Evolutionary conservation across 2,797 vertebrate species (phyloP).

Genomic region (Rhynchotus rufescens): DNA sequence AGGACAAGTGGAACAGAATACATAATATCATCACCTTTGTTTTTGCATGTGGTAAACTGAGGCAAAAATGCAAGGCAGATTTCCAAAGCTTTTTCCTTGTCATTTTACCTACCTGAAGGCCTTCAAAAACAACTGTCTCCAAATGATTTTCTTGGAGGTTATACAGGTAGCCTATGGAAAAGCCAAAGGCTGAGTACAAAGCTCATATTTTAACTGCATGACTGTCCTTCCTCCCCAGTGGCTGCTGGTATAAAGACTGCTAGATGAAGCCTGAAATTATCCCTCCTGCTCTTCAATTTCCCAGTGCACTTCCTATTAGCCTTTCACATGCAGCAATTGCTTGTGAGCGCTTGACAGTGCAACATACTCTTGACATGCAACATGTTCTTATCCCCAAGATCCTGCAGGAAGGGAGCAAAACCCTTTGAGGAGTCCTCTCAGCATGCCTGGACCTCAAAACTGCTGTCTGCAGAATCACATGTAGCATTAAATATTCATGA

Average conservation of each 20-base stretch:
- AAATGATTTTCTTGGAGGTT: neutral
- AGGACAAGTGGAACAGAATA: neutral
- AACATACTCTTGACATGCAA: neutral
- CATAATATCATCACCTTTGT: neutral
- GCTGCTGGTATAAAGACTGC: slow-evolving; percentile 8
- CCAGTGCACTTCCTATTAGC: neutral
- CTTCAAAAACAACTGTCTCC: neutral
- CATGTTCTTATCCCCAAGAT: neutral
- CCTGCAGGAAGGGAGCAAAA: neutral
- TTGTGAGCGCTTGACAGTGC: too few species aligned
- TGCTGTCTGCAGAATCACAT: neutral
- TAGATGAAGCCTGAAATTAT: neutral
- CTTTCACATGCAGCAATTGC: neutral
- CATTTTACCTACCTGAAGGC: neutral
- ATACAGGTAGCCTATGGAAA: neutral
- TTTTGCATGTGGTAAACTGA: neutral
- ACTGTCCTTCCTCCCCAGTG: slow-evolving; percentile 6
- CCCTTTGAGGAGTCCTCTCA: neutral
- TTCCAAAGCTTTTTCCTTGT: neutral
- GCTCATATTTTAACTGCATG: neutral
- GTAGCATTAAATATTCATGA: neutral
- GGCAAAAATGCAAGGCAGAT: neutral
- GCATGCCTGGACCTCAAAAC: slow-evolving; percentile 11
- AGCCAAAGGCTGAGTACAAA: slow-evolving; percentile 26
- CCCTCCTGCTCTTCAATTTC: neutral